Conservation (phyloP, 2,888 invertebrate genomes). For the Noctuana brunneofusca region DNA sequence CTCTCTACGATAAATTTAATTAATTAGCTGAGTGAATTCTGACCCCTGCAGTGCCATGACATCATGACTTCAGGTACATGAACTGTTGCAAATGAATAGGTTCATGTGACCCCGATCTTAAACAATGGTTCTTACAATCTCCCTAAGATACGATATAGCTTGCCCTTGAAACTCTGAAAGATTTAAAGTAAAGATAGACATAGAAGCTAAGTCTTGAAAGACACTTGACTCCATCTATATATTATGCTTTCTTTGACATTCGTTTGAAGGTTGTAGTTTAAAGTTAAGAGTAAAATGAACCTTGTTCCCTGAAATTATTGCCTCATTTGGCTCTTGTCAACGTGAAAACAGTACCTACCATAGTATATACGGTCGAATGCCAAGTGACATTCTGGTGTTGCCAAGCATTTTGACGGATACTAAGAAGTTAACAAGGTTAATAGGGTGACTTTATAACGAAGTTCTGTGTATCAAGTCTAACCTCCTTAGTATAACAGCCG, state of each 20-base stretch:
- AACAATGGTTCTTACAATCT: constrained; percentile 30
- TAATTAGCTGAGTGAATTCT: background rate
- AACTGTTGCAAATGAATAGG: constrained; percentile 17
- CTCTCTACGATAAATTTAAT: background rate
- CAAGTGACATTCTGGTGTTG: constrained; percentile 52
- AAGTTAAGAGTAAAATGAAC: constrained; percentile 23
- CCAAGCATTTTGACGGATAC: constrained; percentile 52
- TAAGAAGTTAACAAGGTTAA: constrained; percentile 40
- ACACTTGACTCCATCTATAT: constrained; percentile 24
- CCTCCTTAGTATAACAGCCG: constrained; percentile 41
- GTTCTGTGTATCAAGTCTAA: constrained; percentile 47
- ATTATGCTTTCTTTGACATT: constrained; percentile 25
- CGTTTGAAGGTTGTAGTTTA: constrained; percentile 22
- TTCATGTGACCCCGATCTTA: constrained; percentile 21
- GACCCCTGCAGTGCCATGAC: background rate
- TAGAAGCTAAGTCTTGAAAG: constrained; percentile 26
- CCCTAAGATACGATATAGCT: constrained; percentile 22
- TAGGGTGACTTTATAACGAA: constrained; percentile 41
- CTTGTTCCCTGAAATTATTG: constrained; percentile 47
- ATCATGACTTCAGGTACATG: background rate
- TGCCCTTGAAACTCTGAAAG: constrained; percentile 30
- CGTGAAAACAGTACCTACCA: constrained; percentile 43
- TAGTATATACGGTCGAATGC: constrained; percentile 55
- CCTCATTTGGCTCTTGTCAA: constrained; percentile 57
- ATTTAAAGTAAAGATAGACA: constrained; percentile 29